phyloP scores from a whole-genome alignment of 2,797 vertebrate genomes.

The Choloepus didactylus region DNA sequence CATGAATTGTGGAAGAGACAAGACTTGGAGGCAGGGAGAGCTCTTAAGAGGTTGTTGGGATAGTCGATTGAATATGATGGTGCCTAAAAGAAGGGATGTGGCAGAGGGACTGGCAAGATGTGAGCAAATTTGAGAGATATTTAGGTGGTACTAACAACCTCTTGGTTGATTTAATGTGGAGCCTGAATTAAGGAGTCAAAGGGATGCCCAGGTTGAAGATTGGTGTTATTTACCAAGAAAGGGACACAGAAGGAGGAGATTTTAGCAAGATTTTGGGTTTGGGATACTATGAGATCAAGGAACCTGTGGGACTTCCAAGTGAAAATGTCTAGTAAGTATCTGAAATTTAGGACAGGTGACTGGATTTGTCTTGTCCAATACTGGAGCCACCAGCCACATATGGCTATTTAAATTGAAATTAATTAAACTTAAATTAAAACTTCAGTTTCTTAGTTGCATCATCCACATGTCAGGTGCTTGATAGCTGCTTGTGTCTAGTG shows the following conservation, averaged over 20 bases:
- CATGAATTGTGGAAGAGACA: not conserved
- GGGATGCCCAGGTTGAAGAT: not conserved
- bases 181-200: conserved; percentile 1
- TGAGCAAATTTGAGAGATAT: not conserved
- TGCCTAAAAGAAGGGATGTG: not conserved
- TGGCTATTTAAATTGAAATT: not conserved
- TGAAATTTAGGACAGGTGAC: not conserved
- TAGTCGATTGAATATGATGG: not conserved
- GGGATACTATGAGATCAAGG: not conserved
- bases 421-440: not conserved
- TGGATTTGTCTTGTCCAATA: not conserved
- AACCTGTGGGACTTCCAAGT: not conserved
- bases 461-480: not conserved
- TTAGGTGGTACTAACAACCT: not conserved
- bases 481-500: not conserved
- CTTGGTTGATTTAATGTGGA: not conserved
- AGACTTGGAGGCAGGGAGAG: not conserved
- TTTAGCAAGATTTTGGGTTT: not conserved
- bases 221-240: not conserved
- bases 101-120: not conserved
- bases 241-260: not conserved
- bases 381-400: not conserved
- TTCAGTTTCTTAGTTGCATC: not conserved
- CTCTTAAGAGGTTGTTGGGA: not conserved
- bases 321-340: not conserved